These are phyloP conservation scores for Athalia circularis DNA, from an alignment of 2,888 invertebrate species.

Conservation along the genomic window DNA sequence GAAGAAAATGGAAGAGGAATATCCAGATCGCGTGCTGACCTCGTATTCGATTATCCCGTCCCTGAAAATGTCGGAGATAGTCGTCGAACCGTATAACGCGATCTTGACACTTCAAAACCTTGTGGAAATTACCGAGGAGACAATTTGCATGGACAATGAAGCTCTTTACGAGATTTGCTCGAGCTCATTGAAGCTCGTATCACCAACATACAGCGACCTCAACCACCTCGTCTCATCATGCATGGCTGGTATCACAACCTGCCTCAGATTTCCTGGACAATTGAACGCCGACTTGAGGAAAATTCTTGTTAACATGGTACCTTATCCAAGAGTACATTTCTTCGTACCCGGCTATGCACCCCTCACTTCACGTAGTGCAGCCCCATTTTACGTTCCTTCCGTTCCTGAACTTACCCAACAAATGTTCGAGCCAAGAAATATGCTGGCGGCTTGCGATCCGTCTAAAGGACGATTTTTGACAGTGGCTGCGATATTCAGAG, in stretches of 20 bases:
- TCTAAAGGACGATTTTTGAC: constrained; percentile 83
- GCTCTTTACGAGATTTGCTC: constrained; percentile 95
- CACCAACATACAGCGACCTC: constrained; percentile 94
- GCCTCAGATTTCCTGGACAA: constrained; percentile 88
- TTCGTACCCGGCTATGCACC: constrained; percentile 92
- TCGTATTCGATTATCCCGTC: constrained; percentile 87
- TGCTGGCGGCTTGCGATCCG: constrained; percentile 88
- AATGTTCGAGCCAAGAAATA: constrained; percentile 86
- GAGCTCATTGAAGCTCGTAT: constrained; percentile 90
- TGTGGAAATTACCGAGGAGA: constrained; percentile 93
- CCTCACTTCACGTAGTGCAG: constrained; percentile 83
- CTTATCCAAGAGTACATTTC: constrained; percentile 93
- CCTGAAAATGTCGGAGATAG: constrained; percentile 92
- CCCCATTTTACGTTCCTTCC: constrained; percentile 81
- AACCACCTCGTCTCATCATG: constrained; percentile 90
- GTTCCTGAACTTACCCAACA: constrained; percentile 87
- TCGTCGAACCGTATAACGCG: constrained; percentile 94
- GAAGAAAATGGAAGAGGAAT: constrained; percentile 93
- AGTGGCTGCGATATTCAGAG: constrained; percentile 83
- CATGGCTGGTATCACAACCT: constrained; percentile 53
- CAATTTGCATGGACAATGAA: constrained; percentile 94
- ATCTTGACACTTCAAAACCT: constrained; percentile 91
- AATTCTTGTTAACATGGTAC: constrained; percentile 96
- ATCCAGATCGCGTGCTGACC: constrained; percentile 89
- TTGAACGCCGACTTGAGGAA: constrained; percentile 94